Conservation (phyloP, 2,113 vertebrate genomes). For the Bos taurus region ARS-UCD2.0 NC_037357.1:117771001-117771500, state of each 20-base stretch:
- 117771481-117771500: constrained; percentile 65
- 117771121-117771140: not conserved
- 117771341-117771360: not conserved
- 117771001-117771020: not conserved
- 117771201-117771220: not conserved
- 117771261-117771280: not conserved
- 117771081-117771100: not conserved
- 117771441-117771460: constrained; percentile 55
- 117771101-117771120: not conserved
- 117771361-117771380: constrained; percentile 31
- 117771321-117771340: constrained; percentile 23
- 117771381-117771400: not conserved
- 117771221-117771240: not conserved
- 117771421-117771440: constrained; percentile 57
- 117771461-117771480: constrained; percentile 48
- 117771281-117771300: not conserved
- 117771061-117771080: not conserved
- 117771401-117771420: not conserved
- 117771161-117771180: not conserved
- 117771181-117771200: not conserved
- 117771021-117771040: not conserved
- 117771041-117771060: not conserved
- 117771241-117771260: not conserved
- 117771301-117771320: not conserved
- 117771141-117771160: not conserved